These are phyloP conservation scores for Polymixis lichenea DNA, from an alignment of 2,888 invertebrate genomes.

Conservation along the genomic window DNA sequence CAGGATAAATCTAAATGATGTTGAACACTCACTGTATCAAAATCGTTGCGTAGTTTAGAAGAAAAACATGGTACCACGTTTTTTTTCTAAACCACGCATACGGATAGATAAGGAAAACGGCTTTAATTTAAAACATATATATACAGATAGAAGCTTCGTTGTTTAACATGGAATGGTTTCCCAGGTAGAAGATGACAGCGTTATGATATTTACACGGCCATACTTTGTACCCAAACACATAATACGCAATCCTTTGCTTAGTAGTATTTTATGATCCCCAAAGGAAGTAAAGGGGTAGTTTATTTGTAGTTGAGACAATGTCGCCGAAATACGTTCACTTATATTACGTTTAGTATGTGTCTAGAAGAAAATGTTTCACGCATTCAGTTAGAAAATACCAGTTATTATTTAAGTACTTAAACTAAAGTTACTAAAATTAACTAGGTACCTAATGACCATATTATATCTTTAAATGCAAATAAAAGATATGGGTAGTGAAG, in stretches of 20 bases:
- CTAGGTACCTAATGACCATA: too few relatives aligned
- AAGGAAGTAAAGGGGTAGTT: slow-evolving; percentile 14
- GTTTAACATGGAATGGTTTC: not conserved
- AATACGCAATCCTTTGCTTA: slow-evolving; percentile 27
- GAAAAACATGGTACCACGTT: not conserved
- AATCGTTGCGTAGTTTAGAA: not conserved
- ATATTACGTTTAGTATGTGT: not conserved
- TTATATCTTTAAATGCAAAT: too few relatives aligned
- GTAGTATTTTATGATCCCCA: slow-evolving; percentile 37
- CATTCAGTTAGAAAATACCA: not conserved
- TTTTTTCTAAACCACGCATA: too few relatives aligned
- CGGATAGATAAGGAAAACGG: not conserved
- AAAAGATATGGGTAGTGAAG: too few relatives aligned
- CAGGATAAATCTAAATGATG: not conserved
- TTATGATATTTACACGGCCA: slow-evolving; percentile 33
- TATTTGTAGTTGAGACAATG: slow-evolving; percentile 29
- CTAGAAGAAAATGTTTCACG: not conserved
- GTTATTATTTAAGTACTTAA: too few relatives aligned
- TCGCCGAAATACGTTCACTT: not conserved
- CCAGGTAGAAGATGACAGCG: slow-evolving; percentile 3
- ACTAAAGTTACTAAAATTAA: too few relatives aligned
- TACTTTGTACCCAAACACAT: slow-evolving; percentile 28
- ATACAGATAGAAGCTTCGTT: not conserved
- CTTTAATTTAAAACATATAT: not conserved
- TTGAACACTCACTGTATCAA: not conserved